Evolutionary conservation across 1,140 invertebrate genomes (phyloP).

Genomic region (Macrotrachela quadricornifera): DNA sequence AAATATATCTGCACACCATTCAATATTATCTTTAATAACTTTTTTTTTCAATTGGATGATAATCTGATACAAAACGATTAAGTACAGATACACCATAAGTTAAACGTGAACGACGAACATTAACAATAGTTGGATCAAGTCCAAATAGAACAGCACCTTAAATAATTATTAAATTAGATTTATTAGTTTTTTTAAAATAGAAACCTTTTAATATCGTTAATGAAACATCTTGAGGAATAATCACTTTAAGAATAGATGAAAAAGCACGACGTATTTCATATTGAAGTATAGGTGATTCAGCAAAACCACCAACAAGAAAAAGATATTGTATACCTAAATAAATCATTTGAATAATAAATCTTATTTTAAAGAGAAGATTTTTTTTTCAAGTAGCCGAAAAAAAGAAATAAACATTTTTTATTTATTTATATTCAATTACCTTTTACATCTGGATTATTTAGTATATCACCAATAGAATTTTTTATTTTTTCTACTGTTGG

Average conservation of each 20-base stretch:
- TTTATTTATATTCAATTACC: constrained; percentile 12
- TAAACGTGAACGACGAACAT: constrained; percentile 32
- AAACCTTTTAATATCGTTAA: constrained; percentile 27
- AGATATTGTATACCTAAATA: constrained; percentile 30
- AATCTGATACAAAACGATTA: constrained; percentile 32
- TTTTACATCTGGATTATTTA: constrained; percentile 27
- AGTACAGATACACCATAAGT: constrained; percentile 42
- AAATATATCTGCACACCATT: constrained; percentile 40
- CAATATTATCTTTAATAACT: constrained; percentile 31
- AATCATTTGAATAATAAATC: background rate
- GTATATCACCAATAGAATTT: constrained; percentile 33
- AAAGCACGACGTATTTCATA: constrained; percentile 33
- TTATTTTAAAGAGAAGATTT: background rate
- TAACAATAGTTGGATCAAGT: constrained; percentile 36
- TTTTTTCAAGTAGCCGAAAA: too few relatives aligned
- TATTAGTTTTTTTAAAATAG: constrained; percentile 1
- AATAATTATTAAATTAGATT: constrained; percentile 13
- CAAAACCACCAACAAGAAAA: constrained; percentile 41
- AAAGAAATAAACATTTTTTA: constrained; percentile 27
- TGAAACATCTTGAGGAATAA: constrained; percentile 34
- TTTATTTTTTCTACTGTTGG: constrained; percentile 35
- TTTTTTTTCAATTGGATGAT: constrained; percentile 35
- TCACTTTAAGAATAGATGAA: constrained; percentile 29
- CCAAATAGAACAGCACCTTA: constrained; percentile 40
- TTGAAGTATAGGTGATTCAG: constrained; percentile 38